A percentile compares a stretch with the other conserved stretches of the same genome.
Evolutionary conservation across 2,888 invertebrate species (phyloP).

Genomic region (Conomelus anceps): DNA sequence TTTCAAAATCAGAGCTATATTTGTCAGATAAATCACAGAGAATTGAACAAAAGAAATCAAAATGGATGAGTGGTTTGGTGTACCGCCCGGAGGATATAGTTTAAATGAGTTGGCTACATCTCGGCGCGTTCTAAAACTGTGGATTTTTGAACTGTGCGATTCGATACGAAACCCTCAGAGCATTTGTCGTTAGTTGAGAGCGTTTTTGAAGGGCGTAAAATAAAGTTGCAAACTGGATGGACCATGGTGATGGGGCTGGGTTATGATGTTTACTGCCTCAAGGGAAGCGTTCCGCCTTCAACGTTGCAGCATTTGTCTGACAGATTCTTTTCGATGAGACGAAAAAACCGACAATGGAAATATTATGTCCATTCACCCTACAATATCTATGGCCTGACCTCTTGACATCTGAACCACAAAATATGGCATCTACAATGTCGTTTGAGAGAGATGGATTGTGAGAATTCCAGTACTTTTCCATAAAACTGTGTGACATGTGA

Average conservation of each 20-base stretch:
- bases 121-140: neutral
- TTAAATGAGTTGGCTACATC: neutral
- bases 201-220: neutral
- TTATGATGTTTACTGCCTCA: neutral
- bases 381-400: neutral
- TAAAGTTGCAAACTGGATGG: neutral
- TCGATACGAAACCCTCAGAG: neutral
- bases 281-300: neutral
- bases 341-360: neutral
- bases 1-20: neutral
- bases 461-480: neutral
- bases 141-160: neutral
- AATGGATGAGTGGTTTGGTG: neutral
- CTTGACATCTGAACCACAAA: neutral
- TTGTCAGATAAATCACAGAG: neutral
- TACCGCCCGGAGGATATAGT: neutral
- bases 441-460: neutral
- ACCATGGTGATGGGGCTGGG: neutral
- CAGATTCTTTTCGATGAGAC: neutral
- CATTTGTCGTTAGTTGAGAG: neutral
- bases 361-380: neutral
- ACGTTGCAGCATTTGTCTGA: neutral
- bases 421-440: neutral
- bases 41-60: neutral
- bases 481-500: neutral